Conservation (phyloP, 2,888 invertebrate species). For the Eupithecia abbreviata region DNA sequence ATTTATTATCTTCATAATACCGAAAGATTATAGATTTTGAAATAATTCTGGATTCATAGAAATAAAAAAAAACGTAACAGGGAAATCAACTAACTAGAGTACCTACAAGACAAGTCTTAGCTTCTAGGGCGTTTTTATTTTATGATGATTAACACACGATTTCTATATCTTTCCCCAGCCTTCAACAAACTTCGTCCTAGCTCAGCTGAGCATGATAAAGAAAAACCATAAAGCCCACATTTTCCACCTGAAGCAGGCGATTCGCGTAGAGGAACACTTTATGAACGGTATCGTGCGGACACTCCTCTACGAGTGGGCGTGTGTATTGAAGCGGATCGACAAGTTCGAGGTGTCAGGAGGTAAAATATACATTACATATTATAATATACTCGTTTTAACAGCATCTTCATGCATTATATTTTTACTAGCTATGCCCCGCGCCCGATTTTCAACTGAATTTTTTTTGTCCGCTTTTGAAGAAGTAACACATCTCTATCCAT, state of each 20-base stretch:
- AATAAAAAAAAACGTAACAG: no score
- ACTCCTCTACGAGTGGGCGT: conserved; percentile 82
- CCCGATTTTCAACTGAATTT: no score
- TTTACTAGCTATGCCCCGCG: background rate
- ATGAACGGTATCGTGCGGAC: conserved; percentile 78
- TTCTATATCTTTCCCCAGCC: conserved; percentile 74
- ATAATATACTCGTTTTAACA: background rate
- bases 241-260: conserved; percentile 85
- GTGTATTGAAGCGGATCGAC: conserved; percentile 63
- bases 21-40: no score
- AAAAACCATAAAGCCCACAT: conserved; percentile 85
- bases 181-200: conserved; percentile 87
- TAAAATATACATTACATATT: background rate
- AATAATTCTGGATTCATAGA: no score
- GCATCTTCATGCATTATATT: background rate
- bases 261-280: conserved; percentile 83
- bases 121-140: background rate
- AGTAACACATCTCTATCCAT: no score
- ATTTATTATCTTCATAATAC: no score
- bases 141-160: background rate
- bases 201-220: conserved; percentile 86
- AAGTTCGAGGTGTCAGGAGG: conserved; percentile 52
- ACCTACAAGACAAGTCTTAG: no score
- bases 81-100: no score
- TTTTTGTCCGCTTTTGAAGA: no score